Percentiles rank a stretch among this genome's conserved stretches.
Conservation (phyloP, 2,113 vertebrate genomes). For the Sisor rabdophorus region DNA sequence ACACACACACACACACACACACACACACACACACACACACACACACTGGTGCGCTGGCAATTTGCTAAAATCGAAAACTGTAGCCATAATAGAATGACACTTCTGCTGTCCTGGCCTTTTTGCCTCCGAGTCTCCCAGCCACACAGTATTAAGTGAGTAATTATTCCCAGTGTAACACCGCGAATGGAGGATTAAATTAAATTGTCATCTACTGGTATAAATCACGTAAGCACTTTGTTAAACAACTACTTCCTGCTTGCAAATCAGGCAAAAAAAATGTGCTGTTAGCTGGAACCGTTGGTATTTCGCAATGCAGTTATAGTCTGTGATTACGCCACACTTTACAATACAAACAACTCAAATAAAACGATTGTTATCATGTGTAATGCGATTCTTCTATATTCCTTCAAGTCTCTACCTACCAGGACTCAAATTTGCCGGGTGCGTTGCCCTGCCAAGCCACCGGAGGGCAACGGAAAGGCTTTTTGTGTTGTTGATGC, state of each 20-base stretch:
- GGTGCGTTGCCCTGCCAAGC: too few species aligned
- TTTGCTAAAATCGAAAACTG: conserved; percentile 12
- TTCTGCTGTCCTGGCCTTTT: conserved; percentile 32
- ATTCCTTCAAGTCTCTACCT: too few species aligned
- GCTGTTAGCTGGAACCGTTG: not conserved
- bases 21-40: not conserved
- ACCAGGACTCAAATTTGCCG: too few species aligned
- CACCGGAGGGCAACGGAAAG: too few species aligned
- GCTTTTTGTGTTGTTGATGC: too few species aligned
- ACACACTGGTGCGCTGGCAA: not conserved
- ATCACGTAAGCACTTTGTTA: conserved; percentile 28
- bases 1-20: conserved; percentile 10
- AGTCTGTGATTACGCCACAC: too few species aligned
- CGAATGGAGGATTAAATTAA: conserved; percentile 36
- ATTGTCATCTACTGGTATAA: conserved; percentile 22
- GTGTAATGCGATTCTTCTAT: too few species aligned
- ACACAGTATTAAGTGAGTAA: conserved; percentile 45
- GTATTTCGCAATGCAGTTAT: not conserved
- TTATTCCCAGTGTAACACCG: conserved; percentile 29
- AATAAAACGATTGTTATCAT: too few species aligned
- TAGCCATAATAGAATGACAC: not conserved
- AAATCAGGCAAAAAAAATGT: conserved; percentile 12
- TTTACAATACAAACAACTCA: too few species aligned
- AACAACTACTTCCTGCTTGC: conserved; percentile 15
- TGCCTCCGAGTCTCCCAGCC: conserved; percentile 30